phyloP scores from a whole-genome alignment of 1,140 invertebrate species.

The Drosophila guanche region DNA sequence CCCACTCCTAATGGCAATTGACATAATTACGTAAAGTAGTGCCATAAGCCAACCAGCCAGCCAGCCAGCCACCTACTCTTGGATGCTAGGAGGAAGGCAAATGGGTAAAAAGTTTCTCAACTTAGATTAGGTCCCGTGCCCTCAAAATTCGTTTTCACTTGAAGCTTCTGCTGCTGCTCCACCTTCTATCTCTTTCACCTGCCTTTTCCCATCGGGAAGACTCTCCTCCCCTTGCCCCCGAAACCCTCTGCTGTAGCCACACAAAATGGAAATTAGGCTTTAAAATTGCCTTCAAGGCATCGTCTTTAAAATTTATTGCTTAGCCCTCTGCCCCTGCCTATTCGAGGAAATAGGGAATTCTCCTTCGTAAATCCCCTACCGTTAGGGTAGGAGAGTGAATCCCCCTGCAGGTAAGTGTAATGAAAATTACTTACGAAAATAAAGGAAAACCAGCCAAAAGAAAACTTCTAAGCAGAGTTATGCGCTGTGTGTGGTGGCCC shows the following conservation, averaged over 20 bases:
- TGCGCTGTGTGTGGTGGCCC: slow-evolving; percentile 12
- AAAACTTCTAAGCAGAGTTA: slow-evolving; percentile 71
- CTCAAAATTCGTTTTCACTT: slow-evolving; percentile 11
- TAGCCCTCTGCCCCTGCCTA: slow-evolving; percentile 21
- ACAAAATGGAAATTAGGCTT: slow-evolving; percentile 56
- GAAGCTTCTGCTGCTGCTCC: background rate
- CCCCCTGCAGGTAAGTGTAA: slow-evolving; percentile 44
- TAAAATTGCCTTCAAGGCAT: slow-evolving; percentile 67
- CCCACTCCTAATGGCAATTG: slow-evolving; percentile 69
- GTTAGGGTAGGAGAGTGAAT: background rate
- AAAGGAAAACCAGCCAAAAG: slow-evolving; percentile 25
- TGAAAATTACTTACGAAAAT: slow-evolving; percentile 65
- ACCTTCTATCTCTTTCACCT: slow-evolving; percentile 5
- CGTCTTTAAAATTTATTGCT: slow-evolving; percentile 77
- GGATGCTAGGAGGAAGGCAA: slow-evolving; percentile 6
- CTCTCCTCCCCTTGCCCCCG: background rate
- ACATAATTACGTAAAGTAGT: slow-evolving; percentile 81
- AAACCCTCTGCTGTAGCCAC: background rate
- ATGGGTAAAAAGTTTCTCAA: slow-evolving; percentile 62
- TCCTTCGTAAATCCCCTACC: background rate
- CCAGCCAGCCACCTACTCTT: slow-evolving; percentile 9
- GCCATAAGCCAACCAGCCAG: slow-evolving; percentile 24
- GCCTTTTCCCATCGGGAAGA: slow-evolving; percentile 8
- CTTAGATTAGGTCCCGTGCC: slow-evolving; percentile 62
- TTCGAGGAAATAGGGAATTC: no score